Evolutionary conservation across 1,140 invertebrate genomes (phyloP).

Genomic region (silkworm (Bombyx mori)): DNA sequence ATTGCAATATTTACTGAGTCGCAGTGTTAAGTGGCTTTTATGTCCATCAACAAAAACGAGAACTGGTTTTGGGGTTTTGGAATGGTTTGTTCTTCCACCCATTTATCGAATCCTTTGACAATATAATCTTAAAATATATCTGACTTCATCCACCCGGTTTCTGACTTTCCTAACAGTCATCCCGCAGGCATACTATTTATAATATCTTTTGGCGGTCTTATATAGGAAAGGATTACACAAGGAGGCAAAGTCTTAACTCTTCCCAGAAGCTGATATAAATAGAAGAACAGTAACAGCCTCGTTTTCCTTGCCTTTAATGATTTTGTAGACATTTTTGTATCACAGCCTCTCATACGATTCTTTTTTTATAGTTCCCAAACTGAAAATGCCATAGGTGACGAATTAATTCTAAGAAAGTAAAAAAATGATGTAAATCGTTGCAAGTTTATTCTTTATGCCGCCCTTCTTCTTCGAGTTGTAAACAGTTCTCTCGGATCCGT

Average conservation of each 20-base stretch:
- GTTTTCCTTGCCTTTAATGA: neutral
- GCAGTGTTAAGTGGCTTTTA: conserved; percentile 36
- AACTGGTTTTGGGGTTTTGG: conserved; percentile 20
- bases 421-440: no score
- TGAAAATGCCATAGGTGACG: no score
- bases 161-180: conserved; percentile 31
- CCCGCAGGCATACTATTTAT: conserved; percentile 8
- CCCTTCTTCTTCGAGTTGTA: no score
- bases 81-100: conserved; percentile 25
- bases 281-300: neutral
- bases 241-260: neutral
- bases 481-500: no score
- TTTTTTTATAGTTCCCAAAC: no score
- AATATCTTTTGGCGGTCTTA: conserved; percentile 10
- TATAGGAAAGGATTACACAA: neutral
- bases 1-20: conserved; percentile 42
- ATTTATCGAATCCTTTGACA: conserved; percentile 36
- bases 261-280: neutral
- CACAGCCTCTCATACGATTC: no score
- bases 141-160: conserved; percentile 53
- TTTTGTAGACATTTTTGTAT: neutral
- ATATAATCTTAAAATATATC: conserved; percentile 60
- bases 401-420: no score
- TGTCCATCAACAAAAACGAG: conserved; percentile 61
- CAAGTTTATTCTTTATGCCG: no score